Percentiles rank a stretch among this genome's conserved stretches.
phyloP scores from a whole-genome alignment of 2,888 invertebrate genomes.

The Parnassius smintheus region DNA sequence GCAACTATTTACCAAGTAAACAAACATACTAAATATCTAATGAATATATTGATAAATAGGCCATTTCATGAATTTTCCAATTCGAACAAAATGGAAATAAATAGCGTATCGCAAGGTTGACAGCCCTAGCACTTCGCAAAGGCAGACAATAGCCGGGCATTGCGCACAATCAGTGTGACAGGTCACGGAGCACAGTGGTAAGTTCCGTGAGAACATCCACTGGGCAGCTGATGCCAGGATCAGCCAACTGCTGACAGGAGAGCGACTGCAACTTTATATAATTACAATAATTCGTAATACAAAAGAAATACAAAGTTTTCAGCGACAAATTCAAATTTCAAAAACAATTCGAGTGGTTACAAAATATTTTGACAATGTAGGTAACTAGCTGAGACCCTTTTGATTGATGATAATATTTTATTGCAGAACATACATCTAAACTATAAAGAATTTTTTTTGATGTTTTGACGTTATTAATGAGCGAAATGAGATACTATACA shows the following conservation, averaged over 20 bases:
- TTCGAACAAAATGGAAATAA: too few species aligned
- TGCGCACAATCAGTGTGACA: conserved; percentile 48
- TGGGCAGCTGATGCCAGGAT: conserved; percentile 43
- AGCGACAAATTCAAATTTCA: background rate
- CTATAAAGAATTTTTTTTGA: too few species aligned
- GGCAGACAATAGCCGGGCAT: conserved; percentile 30
- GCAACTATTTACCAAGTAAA: too few species aligned
- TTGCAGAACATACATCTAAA: too few species aligned
- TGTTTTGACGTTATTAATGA: too few species aligned
- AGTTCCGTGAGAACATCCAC: conserved; percentile 63
- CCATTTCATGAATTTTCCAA: too few species aligned
- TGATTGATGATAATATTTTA: too few species aligned
- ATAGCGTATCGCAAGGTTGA: conserved; percentile 2
- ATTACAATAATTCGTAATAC: background rate
- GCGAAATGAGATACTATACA: too few species aligned
- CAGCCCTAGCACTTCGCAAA: conserved; percentile 48
- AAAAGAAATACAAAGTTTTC: background rate
- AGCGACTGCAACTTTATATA: background rate
- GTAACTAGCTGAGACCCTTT: too few species aligned
- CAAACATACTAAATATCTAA: too few species aligned
- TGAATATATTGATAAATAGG: too few species aligned
- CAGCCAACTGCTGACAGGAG: conserved; percentile 6
- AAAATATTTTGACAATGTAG: background rate
- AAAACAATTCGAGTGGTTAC: background rate
- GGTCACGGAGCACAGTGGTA: conserved; percentile 51